phyloP scores from a whole-genome alignment of 64 coral and sea anemone genomes.

The Dendrophyllia cribrosa region DNA sequence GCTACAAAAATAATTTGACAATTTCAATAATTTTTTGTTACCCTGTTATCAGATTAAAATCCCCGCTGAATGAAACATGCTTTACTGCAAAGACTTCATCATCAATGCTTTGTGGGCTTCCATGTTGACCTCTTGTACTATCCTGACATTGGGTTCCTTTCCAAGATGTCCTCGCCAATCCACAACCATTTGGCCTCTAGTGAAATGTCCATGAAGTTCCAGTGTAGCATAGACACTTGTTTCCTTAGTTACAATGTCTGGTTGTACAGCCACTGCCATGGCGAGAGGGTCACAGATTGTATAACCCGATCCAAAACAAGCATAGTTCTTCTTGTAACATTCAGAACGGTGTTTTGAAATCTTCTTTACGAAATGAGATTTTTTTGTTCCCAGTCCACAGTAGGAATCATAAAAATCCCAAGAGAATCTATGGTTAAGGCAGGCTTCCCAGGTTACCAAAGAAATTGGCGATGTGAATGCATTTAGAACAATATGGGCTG shows the following conservation, averaged over 20 bases:
- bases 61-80: too few species aligned
- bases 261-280: constrained; percentile 60
- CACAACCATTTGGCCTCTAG: constrained; percentile 89
- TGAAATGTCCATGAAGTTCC: constrained; percentile 74
- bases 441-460: constrained; percentile 78
- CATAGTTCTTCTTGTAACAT: constrained; percentile 67
- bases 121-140: constrained; percentile 66
- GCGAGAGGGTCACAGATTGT: constrained; percentile 79
- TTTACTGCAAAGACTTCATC: constrained; percentile 41
- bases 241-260: constrained; percentile 57
- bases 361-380: constrained; percentile 46
- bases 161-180: constrained; percentile 79
- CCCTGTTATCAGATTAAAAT: too few species aligned
- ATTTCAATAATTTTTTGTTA: background rate
- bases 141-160: constrained; percentile 64
- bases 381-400: constrained; percentile 20
- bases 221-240: constrained; percentile 77
- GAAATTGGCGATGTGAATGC: constrained; percentile 62
- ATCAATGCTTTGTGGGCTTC: constrained; percentile 46
- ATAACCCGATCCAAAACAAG: constrained; percentile 44
- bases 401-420: constrained; percentile 53
- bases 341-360: background rate
- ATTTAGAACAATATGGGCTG: constrained; percentile 63
- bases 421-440: constrained; percentile 34
- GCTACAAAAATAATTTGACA: too few species aligned